Evolutionary conservation across 2,797 vertebrate genomes (phyloP), one percentile per base, ranked within the genome.

Genomic region (Rhadinocentrus ornatus): DNA sequence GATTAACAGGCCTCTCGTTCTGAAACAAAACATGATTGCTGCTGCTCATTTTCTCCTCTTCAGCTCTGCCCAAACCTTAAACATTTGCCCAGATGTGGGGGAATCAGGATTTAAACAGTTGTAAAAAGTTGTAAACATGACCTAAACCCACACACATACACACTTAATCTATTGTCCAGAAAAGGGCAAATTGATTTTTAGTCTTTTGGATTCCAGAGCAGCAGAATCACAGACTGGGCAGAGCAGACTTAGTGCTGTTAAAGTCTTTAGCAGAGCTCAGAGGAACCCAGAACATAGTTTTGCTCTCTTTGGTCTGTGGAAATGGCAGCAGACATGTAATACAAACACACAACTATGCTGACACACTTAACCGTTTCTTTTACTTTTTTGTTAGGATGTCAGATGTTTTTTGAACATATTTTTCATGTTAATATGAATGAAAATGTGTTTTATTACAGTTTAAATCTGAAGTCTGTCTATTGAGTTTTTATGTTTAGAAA

Each of bases 201-300:
- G 63, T 69, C 24, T 35, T 76, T 70, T 61, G 41, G 67, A 79
- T 78, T 79, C 61, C 69, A 70, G 58, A 85, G 63, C 44, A 83
- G 66, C 55, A 65, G 73, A 75, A 81, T 67, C 48, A 53, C 52
- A 84, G 78, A 37, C 72, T 56, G 69, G 62, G 69, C 77, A 32
- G 67, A 78, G 70, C 77, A 77, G 76, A 74, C 59, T 7, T 44
- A 7, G 67, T 65, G n/a, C 89, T 89, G 90, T 53, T 90, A 70
- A 89, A 79, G 82, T 86, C 63, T 87, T 91, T 64, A 88, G 55
- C 83, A 61, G 78, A 77, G 75, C 79, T 86, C 75, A 54, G 66
- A 88, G 78, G 75, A 88, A 82, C 55, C 80, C 87, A 86, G 87
- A 84, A 67, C 84, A 87, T 85, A 86, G 77, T 86, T 90, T 69